These are phyloP conservation scores for Leptobrachium ailaonicum DNA, from an alignment of 2,113 vertebrate species.

Conservation along the genomic window DNA sequence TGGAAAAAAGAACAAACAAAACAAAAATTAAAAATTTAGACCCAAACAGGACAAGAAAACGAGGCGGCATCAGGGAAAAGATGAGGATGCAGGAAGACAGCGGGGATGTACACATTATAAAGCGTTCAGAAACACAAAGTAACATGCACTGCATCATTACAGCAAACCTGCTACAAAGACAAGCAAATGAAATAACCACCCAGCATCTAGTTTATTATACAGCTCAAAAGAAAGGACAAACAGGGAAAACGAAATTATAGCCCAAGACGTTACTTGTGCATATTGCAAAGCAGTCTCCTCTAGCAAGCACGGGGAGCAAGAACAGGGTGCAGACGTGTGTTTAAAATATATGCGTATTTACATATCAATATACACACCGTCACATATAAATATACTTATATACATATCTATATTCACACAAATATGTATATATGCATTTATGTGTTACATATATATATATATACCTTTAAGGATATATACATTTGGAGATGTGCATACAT, in stretches of 20 bases:
- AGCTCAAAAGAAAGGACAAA: not conserved
- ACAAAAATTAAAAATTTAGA: constrained; percentile 38
- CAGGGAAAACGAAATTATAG: not conserved
- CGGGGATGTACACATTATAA: constrained; percentile 25
- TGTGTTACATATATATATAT: constrained; percentile 34
- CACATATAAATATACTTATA: constrained; percentile 30
- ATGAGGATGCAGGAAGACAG: constrained; percentile 52
- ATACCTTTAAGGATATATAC: constrained; percentile 21
- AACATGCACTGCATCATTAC: constrained; percentile 20
- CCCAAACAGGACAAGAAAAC: constrained; percentile 54
- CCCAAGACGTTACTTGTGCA: not conserved
- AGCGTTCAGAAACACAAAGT: constrained; percentile 33
- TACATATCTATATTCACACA: constrained; percentile 16
- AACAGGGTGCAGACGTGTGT: not conserved
- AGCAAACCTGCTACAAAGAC: constrained; percentile 23
- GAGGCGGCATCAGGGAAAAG: constrained; percentile 45
- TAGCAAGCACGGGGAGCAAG: not conserved
- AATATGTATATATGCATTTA: constrained; percentile 20
- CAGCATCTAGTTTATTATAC: constrained; percentile 35
- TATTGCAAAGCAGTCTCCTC: not conserved
- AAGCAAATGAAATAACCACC: constrained; percentile 44
- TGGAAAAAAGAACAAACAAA: constrained; percentile 28
- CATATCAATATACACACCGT: constrained; percentile 8
- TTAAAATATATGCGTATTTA: not conserved
- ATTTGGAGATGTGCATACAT: not conserved